Evolutionary conservation across 2,797 vertebrate species (phyloP).

Genomic region (Rachycentron canadum): DNA sequence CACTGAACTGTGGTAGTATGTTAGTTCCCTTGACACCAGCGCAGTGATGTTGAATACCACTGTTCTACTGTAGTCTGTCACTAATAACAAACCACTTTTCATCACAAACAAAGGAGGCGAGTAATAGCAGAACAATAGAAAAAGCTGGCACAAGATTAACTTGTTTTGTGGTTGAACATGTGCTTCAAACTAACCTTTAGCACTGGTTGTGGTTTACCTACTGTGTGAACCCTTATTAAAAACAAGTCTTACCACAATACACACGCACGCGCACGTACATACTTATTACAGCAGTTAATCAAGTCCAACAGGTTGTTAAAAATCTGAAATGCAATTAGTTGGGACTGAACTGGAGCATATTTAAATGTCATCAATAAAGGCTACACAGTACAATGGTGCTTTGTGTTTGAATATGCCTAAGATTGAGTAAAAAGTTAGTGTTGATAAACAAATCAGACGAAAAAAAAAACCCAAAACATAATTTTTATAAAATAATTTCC

Average conservation of each 20-base stretch:
- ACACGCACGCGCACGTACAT: slow-evolving; percentile 50
- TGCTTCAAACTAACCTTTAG: slow-evolving; percentile 72
- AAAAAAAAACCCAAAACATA: too few relatives aligned
- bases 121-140: slow-evolving; percentile 38
- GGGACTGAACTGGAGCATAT: slow-evolving; percentile 20
- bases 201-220: slow-evolving; percentile 75
- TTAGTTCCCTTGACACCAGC: slow-evolving; percentile 59
- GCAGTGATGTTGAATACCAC: slow-evolving; percentile 40
- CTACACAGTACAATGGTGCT: neutral
- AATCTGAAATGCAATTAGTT: slow-evolving; percentile 49
- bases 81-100: slow-evolving; percentile 53
- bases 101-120: slow-evolving; percentile 48
- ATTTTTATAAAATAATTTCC: neutral
- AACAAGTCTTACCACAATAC: slow-evolving; percentile 69
- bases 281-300: slow-evolving; percentile 78
- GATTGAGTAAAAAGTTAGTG: neutral
- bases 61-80: slow-evolving; percentile 46
- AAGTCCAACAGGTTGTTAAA: slow-evolving; percentile 71
- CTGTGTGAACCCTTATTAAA: slow-evolving; percentile 79
- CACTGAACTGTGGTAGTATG: slow-evolving; percentile 59
- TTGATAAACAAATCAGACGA: neutral
- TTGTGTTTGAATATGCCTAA: neutral
- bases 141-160: slow-evolving; percentile 26
- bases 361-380: slow-evolving; percentile 29
- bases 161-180: slow-evolving; percentile 73